Percentiles rank a stretch among this genome's conserved stretches.
phyloP scores from a whole-genome alignment of 2,888 invertebrate species.

The Cataglyphis rosenhaueri region DNA sequence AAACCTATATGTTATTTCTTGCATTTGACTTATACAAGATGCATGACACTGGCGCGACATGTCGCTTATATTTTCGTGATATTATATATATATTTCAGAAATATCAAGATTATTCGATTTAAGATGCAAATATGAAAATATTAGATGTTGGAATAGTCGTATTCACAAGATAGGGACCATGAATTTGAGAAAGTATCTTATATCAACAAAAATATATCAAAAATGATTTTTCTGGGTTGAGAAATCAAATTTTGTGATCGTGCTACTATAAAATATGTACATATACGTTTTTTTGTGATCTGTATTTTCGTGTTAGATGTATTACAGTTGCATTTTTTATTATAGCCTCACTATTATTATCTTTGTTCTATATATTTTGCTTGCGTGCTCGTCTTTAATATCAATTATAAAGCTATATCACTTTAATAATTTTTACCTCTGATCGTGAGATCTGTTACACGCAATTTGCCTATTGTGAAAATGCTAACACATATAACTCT shows the following conservation, averaged over 20 bases:
- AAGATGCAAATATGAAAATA: not conserved
- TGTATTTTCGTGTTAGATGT: not conserved
- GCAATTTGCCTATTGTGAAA: not conserved
- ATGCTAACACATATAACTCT: not conserved
- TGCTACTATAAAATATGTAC: not conserved
- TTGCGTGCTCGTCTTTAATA: too few species aligned
- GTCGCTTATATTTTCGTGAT: slow-evolving; percentile 11
- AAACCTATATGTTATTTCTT: not conserved
- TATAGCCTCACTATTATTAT: not conserved
- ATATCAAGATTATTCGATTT: not conserved
- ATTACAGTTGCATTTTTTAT: not conserved
- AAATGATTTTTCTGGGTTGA: not conserved
- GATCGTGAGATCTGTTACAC: not conserved
- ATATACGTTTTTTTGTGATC: not conserved
- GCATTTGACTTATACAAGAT: slow-evolving; percentile 9
- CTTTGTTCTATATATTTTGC: not conserved
- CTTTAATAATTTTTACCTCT: not conserved
- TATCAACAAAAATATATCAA: slow-evolving; percentile 4
- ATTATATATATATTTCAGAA: too few species aligned
- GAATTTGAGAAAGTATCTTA: not conserved
- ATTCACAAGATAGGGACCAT: not conserved
- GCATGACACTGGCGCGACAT: not conserved
- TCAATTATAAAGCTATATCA: not conserved
- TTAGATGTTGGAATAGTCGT: not conserved
- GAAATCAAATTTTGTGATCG: not conserved